These are phyloP conservation scores for Prosapia bicincta DNA, from an alignment of 2,888 invertebrate genomes.

Conservation along the genomic window DNA sequence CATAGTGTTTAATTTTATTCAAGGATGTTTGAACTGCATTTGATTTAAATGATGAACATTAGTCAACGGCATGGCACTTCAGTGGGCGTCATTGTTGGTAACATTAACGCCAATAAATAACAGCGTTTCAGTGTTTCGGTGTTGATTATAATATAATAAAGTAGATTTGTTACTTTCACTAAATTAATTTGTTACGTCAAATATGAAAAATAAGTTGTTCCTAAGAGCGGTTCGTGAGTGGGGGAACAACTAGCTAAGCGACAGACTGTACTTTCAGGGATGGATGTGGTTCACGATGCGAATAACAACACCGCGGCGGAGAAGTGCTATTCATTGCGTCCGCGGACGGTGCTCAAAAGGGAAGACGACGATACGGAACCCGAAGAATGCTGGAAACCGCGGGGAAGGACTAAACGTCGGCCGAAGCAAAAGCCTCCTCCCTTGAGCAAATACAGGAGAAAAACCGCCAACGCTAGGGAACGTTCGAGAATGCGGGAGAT, in stretches of 20 bases:
- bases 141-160: not conserved
- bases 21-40: too few relatives aligned
- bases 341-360: slow-evolving; percentile 58
- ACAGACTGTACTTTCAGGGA: not conserved
- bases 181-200: not conserved
- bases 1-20: too few relatives aligned
- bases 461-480: slow-evolving; percentile 87
- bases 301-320: slow-evolving; percentile 46
- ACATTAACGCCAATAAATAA: not conserved
- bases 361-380: slow-evolving; percentile 43
- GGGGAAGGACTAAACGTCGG: slow-evolving; percentile 43
- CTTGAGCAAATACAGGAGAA: slow-evolving; percentile 83
- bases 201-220: not conserved
- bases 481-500: slow-evolving; percentile 86
- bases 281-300: slow-evolving; percentile 41
- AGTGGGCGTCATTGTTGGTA: not conserved
- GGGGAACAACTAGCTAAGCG: not conserved
- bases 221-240: not conserved
- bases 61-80: too few relatives aligned
- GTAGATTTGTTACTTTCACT: not conserved
- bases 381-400: slow-evolving; percentile 42
- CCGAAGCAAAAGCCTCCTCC: slow-evolving; percentile 60
- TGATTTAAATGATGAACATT: too few relatives aligned
- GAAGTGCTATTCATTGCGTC: slow-evolving; percentile 66
- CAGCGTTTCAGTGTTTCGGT: not conserved